These are phyloP conservation scores for Thymelicus acteon DNA, from an alignment of 2,888 invertebrate species.

Conservation along the genomic window DNA sequence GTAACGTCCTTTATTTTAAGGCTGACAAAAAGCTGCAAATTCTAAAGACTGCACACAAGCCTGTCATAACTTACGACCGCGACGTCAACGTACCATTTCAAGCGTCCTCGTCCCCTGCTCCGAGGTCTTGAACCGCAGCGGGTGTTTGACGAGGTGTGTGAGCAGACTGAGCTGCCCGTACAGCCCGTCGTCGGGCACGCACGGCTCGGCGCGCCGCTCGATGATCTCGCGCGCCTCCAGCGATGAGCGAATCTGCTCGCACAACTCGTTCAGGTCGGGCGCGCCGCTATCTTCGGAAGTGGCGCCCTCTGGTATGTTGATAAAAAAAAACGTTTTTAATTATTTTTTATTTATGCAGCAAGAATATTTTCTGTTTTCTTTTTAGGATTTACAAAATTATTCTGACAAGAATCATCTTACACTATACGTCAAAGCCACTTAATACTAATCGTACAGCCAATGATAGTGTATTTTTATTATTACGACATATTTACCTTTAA, in stretches of 20 bases:
- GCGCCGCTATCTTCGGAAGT: constrained; percentile 79
- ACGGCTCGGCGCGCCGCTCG: constrained; percentile 91
- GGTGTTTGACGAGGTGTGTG: constrained; percentile 95
- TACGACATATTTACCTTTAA: constrained; percentile 81
- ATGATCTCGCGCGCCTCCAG: constrained; percentile 91
- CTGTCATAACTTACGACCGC: too few relatives aligned
- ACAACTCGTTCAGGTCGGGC: constrained; percentile 88
- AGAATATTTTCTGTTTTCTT: too few relatives aligned
- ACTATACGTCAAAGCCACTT: too few relatives aligned
- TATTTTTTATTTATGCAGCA: too few relatives aligned
- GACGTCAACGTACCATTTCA: constrained; percentile 76
- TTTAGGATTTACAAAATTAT: background rate
- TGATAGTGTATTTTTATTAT: constrained; percentile 20
- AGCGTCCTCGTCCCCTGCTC: constrained; percentile 89
- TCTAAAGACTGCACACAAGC: too few relatives aligned
- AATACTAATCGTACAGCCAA: too few relatives aligned
- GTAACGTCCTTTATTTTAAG: too few relatives aligned
- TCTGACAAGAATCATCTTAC: too few relatives aligned
- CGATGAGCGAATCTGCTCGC: constrained; percentile 89
- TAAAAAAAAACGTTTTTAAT: background rate
- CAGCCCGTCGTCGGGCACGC: constrained; percentile 95
- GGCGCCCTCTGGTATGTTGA: constrained; percentile 63
- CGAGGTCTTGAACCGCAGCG: constrained; percentile 93
- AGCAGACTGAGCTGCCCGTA: constrained; percentile 94
- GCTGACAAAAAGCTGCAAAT: too few relatives aligned